These are phyloP conservation scores for Pelobates fuscus DNA, from an alignment of 2,113 vertebrate species.

Conservation along the genomic window DNA sequence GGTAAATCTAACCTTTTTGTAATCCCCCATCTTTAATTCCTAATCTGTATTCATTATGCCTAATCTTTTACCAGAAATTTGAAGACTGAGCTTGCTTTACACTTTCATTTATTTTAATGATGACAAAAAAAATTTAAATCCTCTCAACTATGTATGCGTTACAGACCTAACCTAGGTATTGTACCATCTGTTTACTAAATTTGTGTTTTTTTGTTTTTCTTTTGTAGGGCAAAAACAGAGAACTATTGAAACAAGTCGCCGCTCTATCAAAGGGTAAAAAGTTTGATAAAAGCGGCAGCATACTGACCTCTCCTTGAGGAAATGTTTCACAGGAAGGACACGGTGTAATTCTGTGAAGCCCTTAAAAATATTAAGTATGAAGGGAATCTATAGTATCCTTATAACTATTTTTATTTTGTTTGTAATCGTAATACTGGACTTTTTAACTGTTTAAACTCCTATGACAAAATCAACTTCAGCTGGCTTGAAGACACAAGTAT, in stretches of 20 bases:
- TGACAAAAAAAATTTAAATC: no score
- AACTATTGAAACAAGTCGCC: conserved; percentile 96
- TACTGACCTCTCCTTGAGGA: conserved; percentile 88
- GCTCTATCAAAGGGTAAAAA: conserved; percentile 98
- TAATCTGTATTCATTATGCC: no score
- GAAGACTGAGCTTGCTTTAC: no score
- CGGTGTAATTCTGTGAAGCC: conserved; percentile 77
- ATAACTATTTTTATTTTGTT: conserved; percentile 63
- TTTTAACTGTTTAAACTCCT: conserved; percentile 67
- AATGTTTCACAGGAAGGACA: conserved; percentile 42
- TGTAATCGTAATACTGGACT: conserved; percentile 72
- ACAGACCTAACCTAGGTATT: no score
- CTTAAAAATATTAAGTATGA: conserved; percentile 69
- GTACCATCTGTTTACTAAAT: no score
- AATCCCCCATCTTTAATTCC: no score
- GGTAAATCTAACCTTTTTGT: no score
- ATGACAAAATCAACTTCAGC: conserved; percentile 70
- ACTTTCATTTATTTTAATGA: no score
- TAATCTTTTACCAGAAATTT: no score
- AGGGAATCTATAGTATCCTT: conserved; percentile 71
- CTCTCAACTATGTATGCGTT: no score
- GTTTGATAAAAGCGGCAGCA: conserved; percentile 91
- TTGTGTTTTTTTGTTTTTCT: conserved; percentile 18
- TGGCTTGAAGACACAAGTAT: conserved; percentile 74
- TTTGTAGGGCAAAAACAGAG: conserved; percentile 91